A percentile compares a stretch with the other conserved stretches of the same genome.
phyloP scores from a whole-genome alignment of 2,797 vertebrate species.

The Muraenolepis orangiensis region DNA sequence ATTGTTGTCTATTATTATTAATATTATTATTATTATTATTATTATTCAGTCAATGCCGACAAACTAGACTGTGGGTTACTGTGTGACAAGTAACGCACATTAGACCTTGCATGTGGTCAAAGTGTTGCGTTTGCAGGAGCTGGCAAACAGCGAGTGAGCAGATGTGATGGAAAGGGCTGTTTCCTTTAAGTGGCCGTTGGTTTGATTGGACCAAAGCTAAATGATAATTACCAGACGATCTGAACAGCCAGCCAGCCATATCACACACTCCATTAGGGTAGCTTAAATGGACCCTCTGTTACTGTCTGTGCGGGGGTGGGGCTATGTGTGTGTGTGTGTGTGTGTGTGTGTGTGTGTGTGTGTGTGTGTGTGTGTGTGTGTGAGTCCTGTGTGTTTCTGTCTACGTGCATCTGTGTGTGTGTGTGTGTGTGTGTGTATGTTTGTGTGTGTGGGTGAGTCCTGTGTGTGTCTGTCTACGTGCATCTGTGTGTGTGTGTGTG shows the following conservation, averaged over 20 bases:
- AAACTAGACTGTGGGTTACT: not conserved
- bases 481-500: conserved; percentile 1
- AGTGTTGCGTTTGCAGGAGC: not conserved
- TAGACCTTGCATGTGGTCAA: not conserved
- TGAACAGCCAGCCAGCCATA: conserved; percentile 27
- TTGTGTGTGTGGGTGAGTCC: conserved; percentile 12
- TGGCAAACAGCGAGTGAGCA: conserved; percentile 1
- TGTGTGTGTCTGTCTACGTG: conserved; percentile 16
- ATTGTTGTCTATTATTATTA: not conserved
- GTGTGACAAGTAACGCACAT: conserved; percentile 11
- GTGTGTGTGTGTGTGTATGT: conserved; percentile 5
- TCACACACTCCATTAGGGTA: conserved; percentile 24
- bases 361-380: conserved; percentile 8
- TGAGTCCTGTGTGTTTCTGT: not conserved
- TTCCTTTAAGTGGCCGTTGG: conserved; percentile 20
- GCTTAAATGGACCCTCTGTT: not conserved
- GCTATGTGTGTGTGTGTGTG: not conserved
- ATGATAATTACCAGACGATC: conserved; percentile 23
- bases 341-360: conserved; percentile 2
- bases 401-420: not conserved
- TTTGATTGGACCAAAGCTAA: conserved; percentile 26
- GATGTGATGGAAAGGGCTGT: conserved; percentile 17
- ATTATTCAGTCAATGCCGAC: not conserved
- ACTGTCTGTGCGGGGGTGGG: not conserved
- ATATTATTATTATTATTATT: not conserved